Base-by-base conservation (phyloP, 1,140 invertebrate species). In the Drosophila trapezifrons region DNA sequence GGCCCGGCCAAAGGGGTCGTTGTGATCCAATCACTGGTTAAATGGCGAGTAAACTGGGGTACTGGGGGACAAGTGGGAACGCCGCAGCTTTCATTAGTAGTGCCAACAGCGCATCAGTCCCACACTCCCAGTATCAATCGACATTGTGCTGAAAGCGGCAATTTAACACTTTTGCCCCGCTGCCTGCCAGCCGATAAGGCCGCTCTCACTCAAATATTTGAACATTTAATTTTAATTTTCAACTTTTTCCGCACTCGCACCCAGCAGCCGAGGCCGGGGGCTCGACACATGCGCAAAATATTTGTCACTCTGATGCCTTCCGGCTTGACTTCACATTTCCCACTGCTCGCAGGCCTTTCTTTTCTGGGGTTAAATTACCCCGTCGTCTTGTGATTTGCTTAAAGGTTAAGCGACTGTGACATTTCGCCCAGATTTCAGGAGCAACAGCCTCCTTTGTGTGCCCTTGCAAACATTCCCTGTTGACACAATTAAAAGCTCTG, bases 1-100 rank as follows among this genome's bases (percentile, higher is more conserved):
- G 60, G 60, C 59, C 42, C 10, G 22, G 35, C 49, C 70, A 25
- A 43, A 35, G 40, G 57, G 70, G 47, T 38, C 55, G 64, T 57
- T 84, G 80, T 83, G 76, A 89, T 89, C 80, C 84, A 89, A 89
- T 89, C 80, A 83, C 79, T 69, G 80, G 80, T 89, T 89, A 89
- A 89, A 89, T 89, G 84, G 84, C 37, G 84, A 78, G 84, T 89
- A 80, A 89, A 87, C 67, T 65, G 64, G 51, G 32, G 35, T 29
- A 12, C 17, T 18, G 51, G 27, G 12, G 37, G 8, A 27, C 17
- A 51, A 55, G 58, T 37, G 58, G 42, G 10, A 32, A 29, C 20
- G 32, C 29, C 35, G 42, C 20, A 32, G 83, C 76, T 70, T 87
- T 87, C 84, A 83, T 87, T 89, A 89, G 84, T 87, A 56, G 80